These are phyloP conservation scores for Artibeus jamaicensis DNA, from an alignment of 2,797 vertebrate genomes.

Conservation along the genomic window DNA sequence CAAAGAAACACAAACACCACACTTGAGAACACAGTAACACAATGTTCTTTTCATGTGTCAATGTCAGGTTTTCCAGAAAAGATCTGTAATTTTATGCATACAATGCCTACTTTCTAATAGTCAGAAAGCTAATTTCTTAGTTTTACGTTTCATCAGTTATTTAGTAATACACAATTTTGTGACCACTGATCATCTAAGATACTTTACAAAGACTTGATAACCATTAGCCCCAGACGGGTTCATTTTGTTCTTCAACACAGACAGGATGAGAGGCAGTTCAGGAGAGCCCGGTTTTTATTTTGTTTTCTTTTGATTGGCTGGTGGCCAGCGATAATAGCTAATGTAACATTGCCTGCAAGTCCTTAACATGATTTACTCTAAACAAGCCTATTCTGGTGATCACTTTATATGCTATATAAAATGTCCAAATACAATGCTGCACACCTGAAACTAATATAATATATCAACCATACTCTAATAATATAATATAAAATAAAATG, in stretches of 20 bases:
- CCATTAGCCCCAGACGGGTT: rapidly evolving
- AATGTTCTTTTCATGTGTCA: neutral
- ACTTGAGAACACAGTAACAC: neutral
- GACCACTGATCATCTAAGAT: neutral
- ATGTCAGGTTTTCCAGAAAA: neutral
- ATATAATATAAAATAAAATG: neutral
- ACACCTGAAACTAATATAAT: neutral
- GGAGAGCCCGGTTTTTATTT: neutral
- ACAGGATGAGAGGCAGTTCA: neutral
- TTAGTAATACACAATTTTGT: neutral
- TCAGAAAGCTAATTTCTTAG: neutral
- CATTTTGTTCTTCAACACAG: neutral
- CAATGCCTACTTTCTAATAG: neutral
- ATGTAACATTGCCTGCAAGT: neutral
- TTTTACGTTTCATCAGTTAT: neutral
- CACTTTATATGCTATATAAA: neutral
- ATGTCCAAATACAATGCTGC: neutral
- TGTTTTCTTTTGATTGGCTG: neutral
- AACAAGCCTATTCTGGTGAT: neutral
- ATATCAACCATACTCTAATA: neutral
- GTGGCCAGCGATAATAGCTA: neutral
- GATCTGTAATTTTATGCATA: neutral
- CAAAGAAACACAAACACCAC: neutral
- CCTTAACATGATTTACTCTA: neutral
- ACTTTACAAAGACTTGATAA: neutral